Conservation (phyloP, 2,113 vertebrate species). For the Caloenas nicobarica region DNA sequence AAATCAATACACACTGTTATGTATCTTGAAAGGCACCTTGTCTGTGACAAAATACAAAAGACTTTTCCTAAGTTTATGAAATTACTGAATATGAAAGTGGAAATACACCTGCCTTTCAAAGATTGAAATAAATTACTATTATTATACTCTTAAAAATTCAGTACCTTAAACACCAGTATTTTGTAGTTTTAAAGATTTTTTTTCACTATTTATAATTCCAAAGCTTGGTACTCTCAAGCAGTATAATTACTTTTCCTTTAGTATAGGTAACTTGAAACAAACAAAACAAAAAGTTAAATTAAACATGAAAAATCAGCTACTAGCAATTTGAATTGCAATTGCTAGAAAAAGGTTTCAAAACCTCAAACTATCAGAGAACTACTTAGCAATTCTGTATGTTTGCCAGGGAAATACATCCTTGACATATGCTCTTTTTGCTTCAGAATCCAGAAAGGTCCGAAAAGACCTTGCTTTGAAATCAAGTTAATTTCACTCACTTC, state of each 20-base stretch:
- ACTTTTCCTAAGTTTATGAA: background rate
- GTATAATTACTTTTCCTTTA: background rate
- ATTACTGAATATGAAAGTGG: background rate
- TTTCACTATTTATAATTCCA: too few species aligned
- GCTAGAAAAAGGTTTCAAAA: background rate
- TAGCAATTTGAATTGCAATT: background rate
- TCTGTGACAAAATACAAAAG: background rate
- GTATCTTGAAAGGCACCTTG: background rate
- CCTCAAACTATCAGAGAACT: background rate
- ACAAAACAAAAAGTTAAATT: background rate
- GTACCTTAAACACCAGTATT: background rate
- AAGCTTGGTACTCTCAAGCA: too few species aligned
- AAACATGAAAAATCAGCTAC: background rate
- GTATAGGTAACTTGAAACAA: background rate
- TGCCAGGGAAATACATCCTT: background rate
- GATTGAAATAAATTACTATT: background rate
- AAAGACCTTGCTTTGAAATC: background rate
- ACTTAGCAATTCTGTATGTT: background rate
- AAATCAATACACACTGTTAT: background rate
- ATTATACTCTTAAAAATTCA: background rate
- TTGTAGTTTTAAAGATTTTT: too few species aligned
- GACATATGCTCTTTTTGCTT: background rate
- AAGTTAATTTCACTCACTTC: background rate
- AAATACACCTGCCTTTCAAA: background rate
- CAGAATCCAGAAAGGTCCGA: background rate